These are phyloP conservation scores for Gadopsis marmoratus DNA, from an alignment of 2,797 vertebrate species.

Conservation along the genomic window DNA sequence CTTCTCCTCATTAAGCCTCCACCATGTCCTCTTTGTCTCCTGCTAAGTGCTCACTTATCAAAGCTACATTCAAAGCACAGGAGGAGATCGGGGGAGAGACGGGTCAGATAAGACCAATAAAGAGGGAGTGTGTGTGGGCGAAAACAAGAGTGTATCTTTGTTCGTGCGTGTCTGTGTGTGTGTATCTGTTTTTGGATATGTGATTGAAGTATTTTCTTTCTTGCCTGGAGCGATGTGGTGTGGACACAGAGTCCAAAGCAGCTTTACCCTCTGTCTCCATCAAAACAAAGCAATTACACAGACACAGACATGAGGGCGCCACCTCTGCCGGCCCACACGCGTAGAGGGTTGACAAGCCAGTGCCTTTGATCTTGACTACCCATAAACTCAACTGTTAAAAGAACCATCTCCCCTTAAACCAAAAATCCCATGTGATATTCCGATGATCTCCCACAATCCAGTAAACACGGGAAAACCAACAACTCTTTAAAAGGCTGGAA, in stretches of 20 bases:
- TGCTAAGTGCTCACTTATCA: slow-evolving; percentile 65
- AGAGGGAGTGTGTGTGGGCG: neutral
- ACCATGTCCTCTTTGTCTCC: slow-evolving; percentile 57
- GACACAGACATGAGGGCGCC: slow-evolving; percentile 7
- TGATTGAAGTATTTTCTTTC: slow-evolving; percentile 39
- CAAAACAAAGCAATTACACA: slow-evolving; percentile 53
- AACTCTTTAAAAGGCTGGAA: neutral
- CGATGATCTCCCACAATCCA: neutral
- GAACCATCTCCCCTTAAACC: slow-evolving; percentile 3
- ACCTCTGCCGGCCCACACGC: slow-evolving; percentile 15
- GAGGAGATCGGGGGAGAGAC: slow-evolving; percentile 45
- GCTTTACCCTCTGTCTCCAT: slow-evolving; percentile 34
- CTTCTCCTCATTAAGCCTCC: slow-evolving; percentile 62
- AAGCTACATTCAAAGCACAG: slow-evolving; percentile 64
- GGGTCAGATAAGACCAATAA: slow-evolving; percentile 52
- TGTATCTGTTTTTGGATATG: slow-evolving; percentile 24
- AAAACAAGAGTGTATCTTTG: slow-evolving; percentile 16
- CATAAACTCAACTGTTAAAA: neutral
- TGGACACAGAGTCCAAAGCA: slow-evolving; percentile 38
- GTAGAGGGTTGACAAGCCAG: slow-evolving; percentile 13
- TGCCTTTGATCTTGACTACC: slow-evolving; percentile 10
- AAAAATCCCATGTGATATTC: neutral
- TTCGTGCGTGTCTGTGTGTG: neutral
- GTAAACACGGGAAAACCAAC: neutral
- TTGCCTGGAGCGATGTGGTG: slow-evolving; percentile 48